Percentiles rank a stretch among this genome's conserved stretches.
Conservation (phyloP, 37 sponge, comb jelly and placozoan genomes). For the Halichondria panicea region DNA sequence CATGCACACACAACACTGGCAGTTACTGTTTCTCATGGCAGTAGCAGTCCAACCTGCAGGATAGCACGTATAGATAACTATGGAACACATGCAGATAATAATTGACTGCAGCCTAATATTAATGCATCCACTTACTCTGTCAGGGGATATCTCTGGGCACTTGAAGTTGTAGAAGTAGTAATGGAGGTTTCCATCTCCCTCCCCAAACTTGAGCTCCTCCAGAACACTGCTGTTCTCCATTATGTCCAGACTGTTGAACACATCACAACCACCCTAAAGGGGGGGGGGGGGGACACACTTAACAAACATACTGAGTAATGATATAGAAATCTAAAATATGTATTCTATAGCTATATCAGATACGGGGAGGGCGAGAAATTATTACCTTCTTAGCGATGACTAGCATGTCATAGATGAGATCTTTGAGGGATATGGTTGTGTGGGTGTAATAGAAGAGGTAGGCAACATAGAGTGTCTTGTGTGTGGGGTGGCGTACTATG, state of each 20-base stretch:
- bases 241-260: constrained; percentile 97
- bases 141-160: constrained; percentile 78
- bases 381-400: constrained; percentile 90
- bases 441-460: constrained; percentile 89
- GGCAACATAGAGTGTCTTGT: constrained; percentile 84
- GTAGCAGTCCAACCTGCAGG: no score
- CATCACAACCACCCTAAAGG: constrained; percentile 90
- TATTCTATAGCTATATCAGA: neutral
- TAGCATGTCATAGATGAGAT: constrained; percentile 88
- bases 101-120: no score
- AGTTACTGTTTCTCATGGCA: no score
- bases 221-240: constrained; percentile 91
- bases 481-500: constrained; percentile 76
- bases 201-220: constrained; percentile 97
- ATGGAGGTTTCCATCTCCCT: constrained; percentile 96
- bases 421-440: constrained; percentile 60
- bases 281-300: neutral
- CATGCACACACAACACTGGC: no score
- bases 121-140: constrained; percentile 76
- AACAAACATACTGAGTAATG: neutral
- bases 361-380: no score
- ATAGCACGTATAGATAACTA: no score
- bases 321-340: no score
- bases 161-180: constrained; percentile 98
- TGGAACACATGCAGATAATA: no score